Conservation (phyloP, 2,888 invertebrate species). For the Macrophya annulata region DNA sequence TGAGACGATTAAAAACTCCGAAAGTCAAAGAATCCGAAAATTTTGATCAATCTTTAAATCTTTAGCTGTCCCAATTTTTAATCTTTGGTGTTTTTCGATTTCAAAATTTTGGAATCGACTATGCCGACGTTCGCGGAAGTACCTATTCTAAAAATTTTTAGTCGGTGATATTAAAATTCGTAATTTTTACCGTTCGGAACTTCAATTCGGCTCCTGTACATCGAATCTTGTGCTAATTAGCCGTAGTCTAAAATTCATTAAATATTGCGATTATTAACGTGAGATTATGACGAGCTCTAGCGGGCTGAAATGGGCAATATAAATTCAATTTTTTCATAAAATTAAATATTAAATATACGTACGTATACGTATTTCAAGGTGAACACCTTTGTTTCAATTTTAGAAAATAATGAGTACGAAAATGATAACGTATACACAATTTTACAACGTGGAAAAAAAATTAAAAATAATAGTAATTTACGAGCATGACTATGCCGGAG, state of each 20-base stretch:
- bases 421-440: not conserved
- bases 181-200: no score
- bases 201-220: not conserved
- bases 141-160: no score
- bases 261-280: not conserved
- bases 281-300: not conserved
- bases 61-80: no score
- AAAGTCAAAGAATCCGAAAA: no score
- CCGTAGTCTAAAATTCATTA: not conserved
- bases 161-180: no score
- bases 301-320: not conserved
- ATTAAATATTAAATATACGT: not conserved
- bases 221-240: not conserved
- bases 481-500: not conserved
- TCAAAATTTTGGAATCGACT: no score
- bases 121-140: no score
- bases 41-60: no score
- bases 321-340: not conserved
- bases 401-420: not conserved
- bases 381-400: not conserved
- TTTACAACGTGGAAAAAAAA: not conserved
- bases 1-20: no score
- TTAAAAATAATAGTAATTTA: not conserved
- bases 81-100: no score
- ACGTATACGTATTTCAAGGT: slow-evolving; percentile 2